A percentile compares a stretch with the other conserved stretches of the same genome.
Evolutionary conservation across 64 coral and sea anemone genomes (phyloP).

Genomic region (Exaiptasia diaphana): DNA sequence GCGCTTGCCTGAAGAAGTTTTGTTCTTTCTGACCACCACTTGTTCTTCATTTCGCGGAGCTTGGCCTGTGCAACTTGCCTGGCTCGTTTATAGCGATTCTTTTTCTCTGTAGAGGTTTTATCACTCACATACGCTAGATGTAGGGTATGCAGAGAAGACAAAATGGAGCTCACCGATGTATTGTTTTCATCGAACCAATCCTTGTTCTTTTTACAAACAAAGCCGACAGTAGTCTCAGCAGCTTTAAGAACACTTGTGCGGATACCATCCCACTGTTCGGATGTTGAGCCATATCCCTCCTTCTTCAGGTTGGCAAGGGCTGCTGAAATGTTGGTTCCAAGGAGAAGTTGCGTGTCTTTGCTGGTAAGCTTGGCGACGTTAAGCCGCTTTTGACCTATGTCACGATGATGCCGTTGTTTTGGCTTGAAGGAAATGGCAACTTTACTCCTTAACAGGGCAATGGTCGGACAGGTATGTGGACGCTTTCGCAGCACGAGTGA

Average conservation of each 20-base stretch:
- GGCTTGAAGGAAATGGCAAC: conserved; percentile 25
- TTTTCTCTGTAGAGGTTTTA: neutral
- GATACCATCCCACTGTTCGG: neutral
- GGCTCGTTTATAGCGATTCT: neutral
- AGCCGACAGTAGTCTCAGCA: neutral
- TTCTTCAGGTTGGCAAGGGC: neutral
- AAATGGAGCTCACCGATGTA: no score
- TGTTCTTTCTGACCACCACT: neutral
- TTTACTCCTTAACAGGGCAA: conserved; percentile 24
- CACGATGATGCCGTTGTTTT: conserved; percentile 14
- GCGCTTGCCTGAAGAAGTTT: neutral
- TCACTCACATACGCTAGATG: neutral
- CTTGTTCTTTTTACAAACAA: neutral
- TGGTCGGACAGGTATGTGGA: conserved; percentile 19
- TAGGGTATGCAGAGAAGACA: neutral
- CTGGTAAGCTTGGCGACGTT: neutral
- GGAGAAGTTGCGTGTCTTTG: neutral
- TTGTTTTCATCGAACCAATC: conserved; percentile 17
- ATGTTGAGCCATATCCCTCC: neutral
- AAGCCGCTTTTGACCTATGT: neutral
- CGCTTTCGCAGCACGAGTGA: neutral
- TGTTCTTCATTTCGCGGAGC: neutral
- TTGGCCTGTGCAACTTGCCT: conserved; percentile 5
- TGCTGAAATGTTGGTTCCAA: neutral
- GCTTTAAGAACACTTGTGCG: neutral